Base-by-base conservation (phyloP, 2,888 invertebrate genomes). In the Pristionchus mayeri region DNA sequence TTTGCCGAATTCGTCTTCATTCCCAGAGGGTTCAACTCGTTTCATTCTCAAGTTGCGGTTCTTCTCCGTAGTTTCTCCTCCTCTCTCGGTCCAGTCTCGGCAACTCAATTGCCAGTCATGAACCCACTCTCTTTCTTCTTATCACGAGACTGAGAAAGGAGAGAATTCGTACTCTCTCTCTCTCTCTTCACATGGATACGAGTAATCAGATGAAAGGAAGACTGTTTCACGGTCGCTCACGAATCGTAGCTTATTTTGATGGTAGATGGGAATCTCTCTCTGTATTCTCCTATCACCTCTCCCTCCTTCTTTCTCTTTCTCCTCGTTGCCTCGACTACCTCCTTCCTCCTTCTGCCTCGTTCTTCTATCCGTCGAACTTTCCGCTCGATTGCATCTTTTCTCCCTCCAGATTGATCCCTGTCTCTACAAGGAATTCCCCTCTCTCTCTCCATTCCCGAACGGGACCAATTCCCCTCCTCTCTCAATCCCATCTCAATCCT, bases 91-190 rank as follows among this genome's bases (percentile, higher is more conserved):
- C 30, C 30, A 48, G 7, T 48, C 44, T 76, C 76, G n/a, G 44
- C 44, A 76, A 50, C 44, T 50, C 44, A 76, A 76, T 44, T 48
- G 40, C 24, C 40, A 75, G 75, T n/a, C 40, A 75, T 75, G 76
- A 76, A 50, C 50, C 76, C 16, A 44, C 50, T 50, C 50, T 18
- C 7, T 60, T 16, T 16, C 71, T 63, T 63, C 50, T 79, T 63
- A 63, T 63, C 63, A 48, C 44, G 75, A 75, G 75, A 44, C 24
- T 34, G 13, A 16, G 24, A 75, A 48, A 75, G 24, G 75, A 75
- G 75, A 44, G 24, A 75, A 40, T 75, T 75, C 37, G n/a, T 21
- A n/a, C 21, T 57, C 54, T 37, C 54, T 80, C 50, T n/a, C 48
- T 52, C 80, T 50, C 4, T 54, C 80, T n/a, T n/a, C n/a, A n/a